Evolutionary conservation across 1,140 invertebrate genomes (phyloP).

Genomic region (Temnothorax curvispinosus): DNA sequence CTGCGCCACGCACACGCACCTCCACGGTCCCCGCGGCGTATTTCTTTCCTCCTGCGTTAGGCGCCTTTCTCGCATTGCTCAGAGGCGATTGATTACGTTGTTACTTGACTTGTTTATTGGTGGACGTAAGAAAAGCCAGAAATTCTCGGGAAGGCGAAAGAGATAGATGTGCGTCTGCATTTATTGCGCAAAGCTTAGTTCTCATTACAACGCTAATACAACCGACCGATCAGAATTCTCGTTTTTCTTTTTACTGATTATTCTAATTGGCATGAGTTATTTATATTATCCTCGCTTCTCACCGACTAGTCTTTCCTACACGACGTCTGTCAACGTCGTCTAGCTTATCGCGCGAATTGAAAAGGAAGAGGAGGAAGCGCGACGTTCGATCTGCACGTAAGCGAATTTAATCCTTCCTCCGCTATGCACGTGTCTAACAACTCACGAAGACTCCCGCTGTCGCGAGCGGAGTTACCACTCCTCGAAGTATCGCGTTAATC

Average conservation of each 20-base stretch:
- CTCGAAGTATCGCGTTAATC: conserved; percentile 53
- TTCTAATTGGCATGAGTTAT: not conserved
- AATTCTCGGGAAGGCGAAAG: not conserved
- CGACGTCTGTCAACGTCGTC: not conserved
- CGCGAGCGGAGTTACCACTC: conserved; percentile 29
- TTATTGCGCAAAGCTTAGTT: not conserved
- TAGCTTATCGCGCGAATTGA: conserved; percentile 25
- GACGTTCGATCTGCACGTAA: conserved; percentile 37
- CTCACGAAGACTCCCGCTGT: conserved; percentile 35
- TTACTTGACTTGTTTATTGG: conserved; percentile 2
- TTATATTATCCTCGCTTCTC: not conserved
- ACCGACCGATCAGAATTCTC: not conserved
- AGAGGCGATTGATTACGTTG: conserved; percentile 15
- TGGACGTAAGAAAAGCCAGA: not conserved
- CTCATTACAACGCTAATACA: not conserved
- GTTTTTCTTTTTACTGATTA: not conserved
- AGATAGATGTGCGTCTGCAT: not conserved
- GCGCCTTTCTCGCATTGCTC: not conserved
- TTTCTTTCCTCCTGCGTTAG: not conserved
- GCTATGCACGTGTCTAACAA: not conserved
- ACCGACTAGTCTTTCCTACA: not conserved
- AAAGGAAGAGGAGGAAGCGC: not conserved
- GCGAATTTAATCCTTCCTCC: conserved; percentile 31
- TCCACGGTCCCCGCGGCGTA: not conserved
- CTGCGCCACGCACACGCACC: not conserved